phyloP scores from a whole-genome alignment of 2,113 vertebrate species.

The Dasyprocta punctata region DNA sequence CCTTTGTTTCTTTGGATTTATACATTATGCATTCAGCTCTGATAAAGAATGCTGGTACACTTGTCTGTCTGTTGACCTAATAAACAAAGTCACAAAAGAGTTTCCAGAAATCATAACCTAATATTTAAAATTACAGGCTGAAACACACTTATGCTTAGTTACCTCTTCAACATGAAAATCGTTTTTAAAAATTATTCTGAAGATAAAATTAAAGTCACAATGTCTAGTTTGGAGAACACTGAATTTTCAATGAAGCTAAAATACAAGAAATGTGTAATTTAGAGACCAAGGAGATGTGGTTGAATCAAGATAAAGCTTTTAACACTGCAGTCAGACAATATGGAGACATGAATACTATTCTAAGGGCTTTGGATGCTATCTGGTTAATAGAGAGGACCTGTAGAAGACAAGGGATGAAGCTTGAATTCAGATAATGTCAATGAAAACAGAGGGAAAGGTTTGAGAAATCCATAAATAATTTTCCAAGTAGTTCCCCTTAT shows the following conservation, averaged over 20 bases:
- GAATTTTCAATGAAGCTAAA: not conserved
- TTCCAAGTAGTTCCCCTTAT: not conserved
- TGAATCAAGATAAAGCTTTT: slow-evolving; percentile 7
- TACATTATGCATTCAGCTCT: not conserved
- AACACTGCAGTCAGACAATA: not conserved
- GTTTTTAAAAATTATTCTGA: not conserved
- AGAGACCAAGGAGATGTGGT: not conserved
- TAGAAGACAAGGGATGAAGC: not conserved
- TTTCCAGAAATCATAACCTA: slow-evolving; percentile 31
- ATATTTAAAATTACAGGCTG: not conserved
- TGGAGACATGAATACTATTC: not conserved
- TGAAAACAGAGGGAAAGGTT: not conserved
- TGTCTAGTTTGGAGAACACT: not conserved
- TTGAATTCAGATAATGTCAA: not conserved
- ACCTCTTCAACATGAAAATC: slow-evolving; percentile 48
- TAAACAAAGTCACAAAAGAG: slow-evolving; percentile 34
- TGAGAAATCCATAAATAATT: not conserved
- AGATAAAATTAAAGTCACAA: not conserved
- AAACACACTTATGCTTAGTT: slow-evolving; percentile 28
- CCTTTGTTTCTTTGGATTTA: slow-evolving; percentile 19
- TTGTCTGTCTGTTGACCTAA: not conserved
- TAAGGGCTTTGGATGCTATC: not conserved
- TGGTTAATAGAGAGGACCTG: not conserved
- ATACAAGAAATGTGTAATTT: not conserved
- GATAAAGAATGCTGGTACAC: not conserved